Evolutionary conservation across 2,797 vertebrate species (phyloP).

Genomic region (Phalanger gymnotis): DNA sequence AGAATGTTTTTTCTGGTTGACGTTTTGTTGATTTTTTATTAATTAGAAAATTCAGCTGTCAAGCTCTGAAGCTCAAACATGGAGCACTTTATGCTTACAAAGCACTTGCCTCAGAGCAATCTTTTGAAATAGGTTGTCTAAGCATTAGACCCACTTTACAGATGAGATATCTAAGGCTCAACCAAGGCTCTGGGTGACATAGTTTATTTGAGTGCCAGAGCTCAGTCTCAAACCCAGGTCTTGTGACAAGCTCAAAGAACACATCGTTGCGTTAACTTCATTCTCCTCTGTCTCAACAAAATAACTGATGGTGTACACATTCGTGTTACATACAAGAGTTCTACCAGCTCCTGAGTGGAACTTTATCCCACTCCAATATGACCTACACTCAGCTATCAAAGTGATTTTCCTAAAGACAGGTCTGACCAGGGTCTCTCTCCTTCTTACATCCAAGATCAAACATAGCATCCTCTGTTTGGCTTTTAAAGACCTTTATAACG

Average conservation of each 20-base stretch:
- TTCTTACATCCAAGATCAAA: background rate
- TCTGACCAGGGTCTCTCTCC: background rate
- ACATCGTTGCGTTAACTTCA: background rate
- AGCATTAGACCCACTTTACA: background rate
- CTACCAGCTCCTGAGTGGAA: background rate
- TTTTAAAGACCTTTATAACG: background rate
- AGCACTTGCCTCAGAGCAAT: background rate
- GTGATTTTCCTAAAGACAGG: background rate
- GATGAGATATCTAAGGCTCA: background rate
- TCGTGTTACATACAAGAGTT: background rate
- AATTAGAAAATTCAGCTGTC: background rate
- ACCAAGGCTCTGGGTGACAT: background rate
- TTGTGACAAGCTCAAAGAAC: background rate
- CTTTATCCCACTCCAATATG: background rate
- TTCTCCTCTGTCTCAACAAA: background rate
- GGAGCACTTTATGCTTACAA: background rate
- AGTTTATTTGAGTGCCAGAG: background rate
- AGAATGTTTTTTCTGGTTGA: background rate
- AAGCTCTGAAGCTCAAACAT: background rate
- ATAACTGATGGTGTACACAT: background rate
- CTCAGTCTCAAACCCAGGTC: background rate
- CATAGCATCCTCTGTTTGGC: background rate
- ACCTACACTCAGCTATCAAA: background rate
- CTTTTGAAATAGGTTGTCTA: background rate
- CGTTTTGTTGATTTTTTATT: conserved; percentile 64